A percentile compares a stretch with the other conserved stretches of the same genome.
phyloP scores from a whole-genome alignment of 2,113 vertebrate genomes.

The Pavo muticus region DNA sequence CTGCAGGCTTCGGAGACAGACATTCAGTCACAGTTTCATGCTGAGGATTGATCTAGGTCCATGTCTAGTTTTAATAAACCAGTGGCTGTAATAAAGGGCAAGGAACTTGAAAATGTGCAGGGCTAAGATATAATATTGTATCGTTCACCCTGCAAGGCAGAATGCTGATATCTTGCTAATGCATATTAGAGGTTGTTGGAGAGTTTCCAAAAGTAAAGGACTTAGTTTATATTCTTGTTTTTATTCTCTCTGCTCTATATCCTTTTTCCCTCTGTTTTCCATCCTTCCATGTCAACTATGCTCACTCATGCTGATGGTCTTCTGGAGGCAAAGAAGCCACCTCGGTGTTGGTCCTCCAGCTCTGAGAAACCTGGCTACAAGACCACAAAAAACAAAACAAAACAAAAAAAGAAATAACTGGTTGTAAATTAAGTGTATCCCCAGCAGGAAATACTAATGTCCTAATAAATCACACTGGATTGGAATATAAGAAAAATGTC shows the following conservation, averaged over 20 bases:
- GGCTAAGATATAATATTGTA: slow-evolving; percentile 22
- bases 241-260: background rate
- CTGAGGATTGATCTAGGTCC: background rate
- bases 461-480: background rate
- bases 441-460: background rate
- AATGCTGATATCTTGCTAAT: slow-evolving; percentile 39
- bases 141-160: slow-evolving; percentile 13
- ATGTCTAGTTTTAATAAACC: slow-evolving; percentile 44
- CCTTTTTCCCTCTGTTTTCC: background rate
- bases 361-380: background rate
- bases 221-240: background rate
- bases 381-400: background rate
- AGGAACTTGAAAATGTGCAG: slow-evolving; percentile 17
- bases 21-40: background rate
- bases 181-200: background rate
- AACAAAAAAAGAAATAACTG: background rate
- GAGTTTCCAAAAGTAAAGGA: slow-evolving; percentile 27
- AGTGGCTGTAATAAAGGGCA: background rate
- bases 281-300: background rate
- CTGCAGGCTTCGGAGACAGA: background rate
- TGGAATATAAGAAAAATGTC: background rate
- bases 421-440: background rate
- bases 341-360: background rate
- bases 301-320: background rate
- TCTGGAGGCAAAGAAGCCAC: background rate